phyloP scores from a whole-genome alignment of 2,888 invertebrate genomes.

The Bellardia bayeri region DNA sequence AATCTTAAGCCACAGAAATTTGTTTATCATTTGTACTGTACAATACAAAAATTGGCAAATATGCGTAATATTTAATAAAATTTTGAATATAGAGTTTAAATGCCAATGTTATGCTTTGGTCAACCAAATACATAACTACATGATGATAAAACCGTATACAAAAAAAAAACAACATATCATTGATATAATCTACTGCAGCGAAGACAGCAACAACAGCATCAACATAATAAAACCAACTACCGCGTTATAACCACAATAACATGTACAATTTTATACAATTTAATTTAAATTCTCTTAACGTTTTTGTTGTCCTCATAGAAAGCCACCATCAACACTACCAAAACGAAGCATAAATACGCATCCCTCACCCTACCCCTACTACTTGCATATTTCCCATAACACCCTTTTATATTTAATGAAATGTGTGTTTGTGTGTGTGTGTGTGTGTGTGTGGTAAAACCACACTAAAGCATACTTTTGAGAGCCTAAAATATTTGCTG shows the following conservation, averaged over 20 bases:
- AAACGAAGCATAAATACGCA: no score
- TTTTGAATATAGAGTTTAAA: conserved; percentile 14
- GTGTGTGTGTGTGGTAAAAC: conserved; percentile 13
- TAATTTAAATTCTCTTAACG: conserved; percentile 64
- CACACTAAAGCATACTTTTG: conserved; percentile 70
- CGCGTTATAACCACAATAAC: conserved; percentile 56
- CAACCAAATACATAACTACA: neutral
- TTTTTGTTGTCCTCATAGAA: conserved; percentile 7
- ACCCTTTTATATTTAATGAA: neutral
- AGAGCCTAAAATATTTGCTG: conserved; percentile 66
- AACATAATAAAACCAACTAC: conserved; percentile 28
- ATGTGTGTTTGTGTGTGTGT: conserved; percentile 5
- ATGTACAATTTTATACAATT: conserved; percentile 57
- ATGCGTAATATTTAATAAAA: conserved; percentile 28
- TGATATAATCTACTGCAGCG: conserved; percentile 48
- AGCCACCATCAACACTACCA: neutral
- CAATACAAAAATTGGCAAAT: conserved; percentile 17
- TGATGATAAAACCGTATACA: conserved; percentile 27
- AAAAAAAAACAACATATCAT: conserved; percentile 42
- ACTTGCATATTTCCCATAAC: neutral
- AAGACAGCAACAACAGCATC: neutral
- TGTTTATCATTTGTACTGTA: conserved; percentile 25
- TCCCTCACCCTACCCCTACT: neutral
- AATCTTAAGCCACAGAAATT: conserved; percentile 40
- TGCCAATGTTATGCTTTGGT: neutral